Conservation (phyloP, 2,888 invertebrate species). For the Lasioglossum figueresi region DNA sequence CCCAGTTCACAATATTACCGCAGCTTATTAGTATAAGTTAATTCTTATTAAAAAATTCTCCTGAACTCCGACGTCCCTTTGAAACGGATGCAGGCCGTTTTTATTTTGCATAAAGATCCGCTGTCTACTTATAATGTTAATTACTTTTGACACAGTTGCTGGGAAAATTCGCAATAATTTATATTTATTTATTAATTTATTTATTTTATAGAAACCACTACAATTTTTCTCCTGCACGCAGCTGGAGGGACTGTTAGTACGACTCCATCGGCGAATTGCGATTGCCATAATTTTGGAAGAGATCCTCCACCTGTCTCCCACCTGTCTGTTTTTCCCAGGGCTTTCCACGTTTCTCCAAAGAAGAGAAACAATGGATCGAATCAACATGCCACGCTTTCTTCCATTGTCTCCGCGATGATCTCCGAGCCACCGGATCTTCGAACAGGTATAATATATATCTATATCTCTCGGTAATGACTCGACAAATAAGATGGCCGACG, state of each 20-base stretch:
- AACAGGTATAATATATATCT: conserved; percentile 59
- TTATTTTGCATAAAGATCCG: too few species aligned
- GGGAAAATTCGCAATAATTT: too few species aligned
- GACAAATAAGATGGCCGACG: conserved; percentile 69
- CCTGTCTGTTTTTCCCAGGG: background rate
- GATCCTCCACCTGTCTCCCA: background rate
- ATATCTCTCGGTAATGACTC: conserved; percentile 72
- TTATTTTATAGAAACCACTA: background rate
- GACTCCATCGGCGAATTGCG: too few species aligned
- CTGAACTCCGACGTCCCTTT: too few species aligned
- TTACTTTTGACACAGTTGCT: too few species aligned
- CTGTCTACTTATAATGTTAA: too few species aligned
- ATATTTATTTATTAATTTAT: too few species aligned
- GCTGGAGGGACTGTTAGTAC: too few species aligned
- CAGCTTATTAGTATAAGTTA: background rate
- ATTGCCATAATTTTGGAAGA: background rate
- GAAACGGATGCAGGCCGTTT: too few species aligned
- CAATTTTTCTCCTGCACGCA: background rate
- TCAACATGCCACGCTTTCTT: background rate
- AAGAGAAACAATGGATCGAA: background rate
- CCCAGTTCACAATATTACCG: background rate
- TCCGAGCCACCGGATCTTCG: background rate
- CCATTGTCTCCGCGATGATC: conserved; percentile 23
- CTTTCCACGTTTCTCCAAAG: background rate
- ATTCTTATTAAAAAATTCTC: too few species aligned